These are phyloP conservation scores for Netta rufina DNA, from an alignment of 2,797 vertebrate genomes.

Conservation along the genomic window DNA sequence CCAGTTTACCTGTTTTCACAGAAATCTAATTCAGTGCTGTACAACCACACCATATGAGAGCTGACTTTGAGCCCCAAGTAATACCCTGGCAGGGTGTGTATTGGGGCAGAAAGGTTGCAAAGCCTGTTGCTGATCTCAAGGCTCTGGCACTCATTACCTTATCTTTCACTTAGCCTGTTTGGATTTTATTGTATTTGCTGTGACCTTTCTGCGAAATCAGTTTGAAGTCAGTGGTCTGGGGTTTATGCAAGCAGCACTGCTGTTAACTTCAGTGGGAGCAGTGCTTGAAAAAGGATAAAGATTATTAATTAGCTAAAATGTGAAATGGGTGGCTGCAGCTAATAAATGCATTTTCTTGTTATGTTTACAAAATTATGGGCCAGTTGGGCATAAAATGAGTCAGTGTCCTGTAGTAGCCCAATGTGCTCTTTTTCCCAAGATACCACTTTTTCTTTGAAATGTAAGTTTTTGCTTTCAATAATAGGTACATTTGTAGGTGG, in stretches of 20 bases:
- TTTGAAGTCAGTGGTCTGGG: not conserved
- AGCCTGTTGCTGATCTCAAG: not conserved
- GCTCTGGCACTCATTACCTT: not conserved
- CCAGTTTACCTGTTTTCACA: not conserved
- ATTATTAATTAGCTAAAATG: not conserved
- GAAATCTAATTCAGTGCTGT: not conserved
- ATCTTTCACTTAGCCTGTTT: conserved; percentile 6
- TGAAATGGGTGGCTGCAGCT: not conserved
- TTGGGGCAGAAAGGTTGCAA: not conserved
- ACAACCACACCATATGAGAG: not conserved
- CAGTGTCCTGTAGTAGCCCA: not conserved
- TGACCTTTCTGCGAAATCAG: conserved; percentile 1
- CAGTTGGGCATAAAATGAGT: not conserved
- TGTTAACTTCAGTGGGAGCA: not conserved
- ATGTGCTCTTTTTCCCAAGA: not conserved
- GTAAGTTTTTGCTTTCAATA: not conserved
- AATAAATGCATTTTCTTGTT: not conserved
- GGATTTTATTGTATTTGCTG: not conserved
- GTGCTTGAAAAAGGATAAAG: not conserved
- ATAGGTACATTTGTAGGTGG: not conserved
- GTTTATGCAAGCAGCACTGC: not conserved
- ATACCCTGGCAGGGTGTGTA: not conserved
- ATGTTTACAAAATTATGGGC: not conserved
- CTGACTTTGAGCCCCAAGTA: not conserved
- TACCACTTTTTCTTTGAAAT: not conserved